Evolutionary conservation across 2,113 vertebrate species (phyloP).

Genomic region (Anguilla japonica): DNA sequence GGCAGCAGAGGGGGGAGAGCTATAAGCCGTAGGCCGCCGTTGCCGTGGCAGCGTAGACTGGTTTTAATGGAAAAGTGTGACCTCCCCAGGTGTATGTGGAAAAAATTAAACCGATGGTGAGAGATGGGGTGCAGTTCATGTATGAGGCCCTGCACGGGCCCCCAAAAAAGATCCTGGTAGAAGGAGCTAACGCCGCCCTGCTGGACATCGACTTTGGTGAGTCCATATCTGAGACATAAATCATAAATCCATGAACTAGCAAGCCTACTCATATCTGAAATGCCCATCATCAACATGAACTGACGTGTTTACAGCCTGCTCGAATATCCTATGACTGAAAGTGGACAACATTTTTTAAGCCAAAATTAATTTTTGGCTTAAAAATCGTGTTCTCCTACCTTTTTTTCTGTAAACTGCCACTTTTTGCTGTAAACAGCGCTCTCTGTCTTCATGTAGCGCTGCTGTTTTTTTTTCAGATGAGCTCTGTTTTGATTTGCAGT

Average conservation of each 20-base stretch:
- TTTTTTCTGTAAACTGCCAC: too few relatives aligned
- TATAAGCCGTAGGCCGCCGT: too few relatives aligned
- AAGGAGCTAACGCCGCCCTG: conserved; percentile 93
- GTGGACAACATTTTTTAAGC: too few relatives aligned
- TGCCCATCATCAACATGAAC: background rate
- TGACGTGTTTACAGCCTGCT: background rate
- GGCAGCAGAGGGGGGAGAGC: too few relatives aligned
- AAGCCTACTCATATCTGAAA: background rate
- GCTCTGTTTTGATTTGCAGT: background rate
- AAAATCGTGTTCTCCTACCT: too few relatives aligned
- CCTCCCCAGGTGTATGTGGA: conserved; percentile 79
- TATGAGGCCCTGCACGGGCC: conserved; percentile 91
- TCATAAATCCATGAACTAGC: too few relatives aligned
- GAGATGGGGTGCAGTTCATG: conserved; percentile 93
- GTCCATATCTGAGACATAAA: conserved; percentile 45
- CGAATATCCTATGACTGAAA: background rate
- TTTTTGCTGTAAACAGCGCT: too few relatives aligned
- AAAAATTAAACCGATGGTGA: conserved; percentile 91
- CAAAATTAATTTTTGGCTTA: too few relatives aligned
- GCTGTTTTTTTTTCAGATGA: background rate
- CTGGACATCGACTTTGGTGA: conserved; percentile 97
- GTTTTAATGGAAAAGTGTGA: conserved; percentile 9
- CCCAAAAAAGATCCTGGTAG: conserved; percentile 93
- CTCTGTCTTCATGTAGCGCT: too few relatives aligned
- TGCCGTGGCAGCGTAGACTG: background rate